These are phyloP conservation scores for Hemitrygon akajei DNA, from an alignment of 2,797 vertebrate species.

Conservation along the genomic window DNA sequence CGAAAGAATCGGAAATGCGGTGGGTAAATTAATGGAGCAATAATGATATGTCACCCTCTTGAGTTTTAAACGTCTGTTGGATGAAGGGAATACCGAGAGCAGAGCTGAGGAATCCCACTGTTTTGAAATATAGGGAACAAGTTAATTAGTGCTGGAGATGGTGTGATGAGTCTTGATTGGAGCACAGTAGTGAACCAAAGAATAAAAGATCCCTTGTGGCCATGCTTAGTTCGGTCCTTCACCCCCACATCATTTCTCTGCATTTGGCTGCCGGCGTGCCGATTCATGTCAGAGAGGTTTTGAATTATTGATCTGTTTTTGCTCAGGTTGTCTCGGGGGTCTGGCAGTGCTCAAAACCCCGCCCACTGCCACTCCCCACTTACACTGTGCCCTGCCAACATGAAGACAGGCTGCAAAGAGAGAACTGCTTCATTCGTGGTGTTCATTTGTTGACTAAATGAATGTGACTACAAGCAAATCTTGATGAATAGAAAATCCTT, in stretches of 20 bases:
- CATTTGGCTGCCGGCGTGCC: background rate
- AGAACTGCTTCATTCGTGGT: background rate
- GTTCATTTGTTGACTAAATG: background rate
- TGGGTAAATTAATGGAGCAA: background rate
- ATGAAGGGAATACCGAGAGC: background rate
- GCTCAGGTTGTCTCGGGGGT: background rate
- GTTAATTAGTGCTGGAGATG: constrained; percentile 9
- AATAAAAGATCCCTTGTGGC: background rate
- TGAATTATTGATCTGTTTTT: background rate
- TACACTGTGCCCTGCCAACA: background rate
- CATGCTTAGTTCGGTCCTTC: background rate
- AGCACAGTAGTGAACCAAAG: background rate
- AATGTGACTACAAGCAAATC: no score
- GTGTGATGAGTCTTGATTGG: background rate
- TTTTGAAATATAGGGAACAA: background rate
- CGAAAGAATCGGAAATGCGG: background rate
- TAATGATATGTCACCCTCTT: background rate
- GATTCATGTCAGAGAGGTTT: background rate
- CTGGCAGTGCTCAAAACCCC: background rate
- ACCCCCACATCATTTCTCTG: background rate
- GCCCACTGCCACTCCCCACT: background rate
- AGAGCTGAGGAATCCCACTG: background rate
- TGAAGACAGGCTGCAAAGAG: background rate
- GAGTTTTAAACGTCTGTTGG: background rate
- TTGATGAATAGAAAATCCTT: no score